Conservation (phyloP, 2,797 vertebrate genomes). For the Lophotriccus pileatus region DNA sequence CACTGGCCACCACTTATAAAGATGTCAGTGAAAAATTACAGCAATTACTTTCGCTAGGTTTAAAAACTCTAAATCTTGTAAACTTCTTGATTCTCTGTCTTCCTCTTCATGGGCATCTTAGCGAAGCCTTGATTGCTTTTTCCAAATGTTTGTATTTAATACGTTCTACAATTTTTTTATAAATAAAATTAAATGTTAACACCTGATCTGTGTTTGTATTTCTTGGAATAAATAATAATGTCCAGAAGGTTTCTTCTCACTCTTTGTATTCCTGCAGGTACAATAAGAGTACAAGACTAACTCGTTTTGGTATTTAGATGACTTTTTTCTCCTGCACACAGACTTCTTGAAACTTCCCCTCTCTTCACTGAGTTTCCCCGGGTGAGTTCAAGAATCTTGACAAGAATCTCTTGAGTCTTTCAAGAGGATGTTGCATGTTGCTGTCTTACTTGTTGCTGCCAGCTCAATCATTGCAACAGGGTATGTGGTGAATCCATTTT, state of each 20-base stretch:
- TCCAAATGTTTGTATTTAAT: conserved; percentile 66
- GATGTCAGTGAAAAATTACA: conserved; percentile 33
- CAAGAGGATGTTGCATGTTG: not conserved
- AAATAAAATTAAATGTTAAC: conserved; percentile 67
- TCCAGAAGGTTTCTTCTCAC: not conserved
- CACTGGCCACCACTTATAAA: not conserved
- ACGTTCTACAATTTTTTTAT: conserved; percentile 48
- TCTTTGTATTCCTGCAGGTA: not conserved
- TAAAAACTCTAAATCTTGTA: conserved; percentile 32
- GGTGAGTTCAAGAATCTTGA: not conserved
- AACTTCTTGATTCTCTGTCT: conserved; percentile 52
- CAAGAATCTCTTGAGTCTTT: not conserved
- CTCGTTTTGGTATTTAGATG: not conserved
- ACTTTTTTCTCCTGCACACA: not conserved
- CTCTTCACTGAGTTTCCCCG: not conserved
- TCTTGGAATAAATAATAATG: not conserved
- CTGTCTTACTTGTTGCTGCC: not conserved
- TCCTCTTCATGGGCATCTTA: conserved; percentile 58
- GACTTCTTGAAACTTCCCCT: not conserved
- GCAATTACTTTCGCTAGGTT: conserved; percentile 15
- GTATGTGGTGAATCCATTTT: not conserved
- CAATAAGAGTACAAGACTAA: not conserved
- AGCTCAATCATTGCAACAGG: not conserved
- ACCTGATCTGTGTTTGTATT: not conserved
- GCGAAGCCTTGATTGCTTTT: conserved; percentile 28